Evolutionary conservation across 2,797 vertebrate species (phyloP).

Genomic region (Gobionotothen gibberifrons): DNA sequence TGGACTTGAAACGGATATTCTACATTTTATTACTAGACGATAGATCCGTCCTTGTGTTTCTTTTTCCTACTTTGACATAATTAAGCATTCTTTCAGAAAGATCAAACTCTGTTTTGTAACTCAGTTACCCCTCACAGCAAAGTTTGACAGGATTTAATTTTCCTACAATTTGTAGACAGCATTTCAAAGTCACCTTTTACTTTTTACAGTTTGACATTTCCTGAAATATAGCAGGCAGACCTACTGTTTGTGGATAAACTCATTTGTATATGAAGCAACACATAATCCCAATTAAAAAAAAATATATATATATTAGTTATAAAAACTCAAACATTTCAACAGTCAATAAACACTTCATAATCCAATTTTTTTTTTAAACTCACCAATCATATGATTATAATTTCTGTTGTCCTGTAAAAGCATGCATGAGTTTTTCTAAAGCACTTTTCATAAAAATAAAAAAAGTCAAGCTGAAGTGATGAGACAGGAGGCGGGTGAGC

Average conservation of each 20-base stretch:
- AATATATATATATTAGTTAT: not conserved
- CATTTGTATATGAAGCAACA: not conserved
- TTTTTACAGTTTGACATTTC: not conserved
- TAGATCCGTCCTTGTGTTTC: not conserved
- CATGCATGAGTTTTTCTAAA: conserved; percentile 1
- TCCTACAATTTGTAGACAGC: not conserved
- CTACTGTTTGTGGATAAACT: not conserved
- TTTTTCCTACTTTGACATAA: not conserved
- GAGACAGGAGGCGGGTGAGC: conserved; percentile 9
- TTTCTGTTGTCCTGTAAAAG: not conserved
- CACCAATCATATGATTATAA: not conserved
- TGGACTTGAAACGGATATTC: not conserved
- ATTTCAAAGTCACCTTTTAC: conserved; percentile 15
- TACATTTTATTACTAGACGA: conserved; percentile 4
- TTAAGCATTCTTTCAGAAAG: not conserved
- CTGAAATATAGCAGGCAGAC: not conserved
- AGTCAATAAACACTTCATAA: conserved; percentile 6
- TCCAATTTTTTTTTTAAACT: not conserved
- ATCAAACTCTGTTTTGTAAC: not conserved
- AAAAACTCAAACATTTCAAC: conserved; percentile 2
- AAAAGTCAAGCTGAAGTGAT: not conserved
- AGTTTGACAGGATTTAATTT: not conserved
- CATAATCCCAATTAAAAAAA: not conserved
- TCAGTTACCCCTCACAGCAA: not conserved
- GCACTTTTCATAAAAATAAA: conserved; percentile 13